Conservation (phyloP, 2,113 vertebrate genomes). For the Eretmochelys imbricata region DNA sequence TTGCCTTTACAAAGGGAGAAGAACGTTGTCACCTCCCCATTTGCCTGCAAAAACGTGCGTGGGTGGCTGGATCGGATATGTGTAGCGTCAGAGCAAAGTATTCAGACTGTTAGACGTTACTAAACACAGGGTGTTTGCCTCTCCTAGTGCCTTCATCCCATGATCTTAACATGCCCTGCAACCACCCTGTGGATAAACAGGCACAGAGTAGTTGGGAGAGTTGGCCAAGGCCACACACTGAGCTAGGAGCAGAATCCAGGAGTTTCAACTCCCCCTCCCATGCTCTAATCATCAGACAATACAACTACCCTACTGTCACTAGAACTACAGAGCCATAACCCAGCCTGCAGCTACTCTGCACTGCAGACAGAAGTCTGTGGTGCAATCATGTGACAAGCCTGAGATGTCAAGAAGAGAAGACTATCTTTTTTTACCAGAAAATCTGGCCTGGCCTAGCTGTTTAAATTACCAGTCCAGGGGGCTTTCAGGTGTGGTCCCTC, state of each 20-base stretch:
- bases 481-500: neutral
- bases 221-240: neutral
- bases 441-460: accelerated
- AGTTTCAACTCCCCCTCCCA: neutral
- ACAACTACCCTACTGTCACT: neutral
- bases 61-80: neutral
- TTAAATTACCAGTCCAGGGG: accelerated
- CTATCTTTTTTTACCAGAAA: accelerated
- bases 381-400: accelerated
- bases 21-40: neutral
- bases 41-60: neutral
- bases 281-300: neutral
- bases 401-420: accelerated
- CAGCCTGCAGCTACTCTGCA: neutral
- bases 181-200: accelerated
- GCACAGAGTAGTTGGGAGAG: accelerated
- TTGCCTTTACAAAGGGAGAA: constrained; percentile 1
- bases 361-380: neutral
- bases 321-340: neutral
- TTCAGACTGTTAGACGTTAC: accelerated
- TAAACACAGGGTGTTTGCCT: accelerated
- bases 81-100: accelerated
- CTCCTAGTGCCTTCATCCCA: neutral
- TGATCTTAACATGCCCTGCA: neutral
- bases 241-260: neutral